phyloP scores from a whole-genome alignment of 2,888 invertebrate genomes.

The Zaprionus lineosus region DNA sequence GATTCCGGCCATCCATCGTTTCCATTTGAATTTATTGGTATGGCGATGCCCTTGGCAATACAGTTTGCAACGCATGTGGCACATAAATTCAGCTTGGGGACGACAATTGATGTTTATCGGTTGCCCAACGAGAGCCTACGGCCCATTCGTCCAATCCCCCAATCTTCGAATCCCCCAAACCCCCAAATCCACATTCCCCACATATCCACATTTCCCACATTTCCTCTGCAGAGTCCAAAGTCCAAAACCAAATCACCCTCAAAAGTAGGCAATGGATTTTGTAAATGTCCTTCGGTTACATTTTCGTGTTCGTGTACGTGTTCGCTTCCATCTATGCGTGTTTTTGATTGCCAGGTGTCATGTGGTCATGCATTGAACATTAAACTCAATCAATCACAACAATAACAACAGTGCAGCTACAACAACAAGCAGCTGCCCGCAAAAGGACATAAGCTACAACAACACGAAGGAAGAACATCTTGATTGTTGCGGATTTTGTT shows the following conservation, averaged over 20 bases:
- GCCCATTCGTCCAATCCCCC: no score
- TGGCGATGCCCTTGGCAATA: slow-evolving; percentile 20
- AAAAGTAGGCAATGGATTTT: slow-evolving; percentile 28
- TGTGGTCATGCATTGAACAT: slow-evolving; percentile 55
- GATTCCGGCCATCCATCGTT: slow-evolving; percentile 6
- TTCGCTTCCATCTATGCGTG: no score
- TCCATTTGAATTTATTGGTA: slow-evolving; percentile 61
- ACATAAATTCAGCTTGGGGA: slow-evolving; percentile 51
- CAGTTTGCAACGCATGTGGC: slow-evolving; percentile 36
- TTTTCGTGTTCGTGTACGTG: no score
- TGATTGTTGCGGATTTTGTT: slow-evolving; percentile 14
- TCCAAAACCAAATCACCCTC: no score
- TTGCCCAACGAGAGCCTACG: no score
- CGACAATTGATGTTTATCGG: slow-evolving; percentile 60
- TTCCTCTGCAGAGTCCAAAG: no score
- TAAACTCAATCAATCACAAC: slow-evolving; percentile 64
- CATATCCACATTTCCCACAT: no score
- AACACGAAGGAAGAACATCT: no score
- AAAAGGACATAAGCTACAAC: slow-evolving; percentile 12
- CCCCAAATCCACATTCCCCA: no score
- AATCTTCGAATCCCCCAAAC: no score
- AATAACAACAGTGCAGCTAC: slow-evolving; percentile 6
- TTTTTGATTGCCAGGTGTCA: slow-evolving; percentile 59
- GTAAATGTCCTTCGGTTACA: slow-evolving; percentile 12
- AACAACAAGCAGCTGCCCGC: not conserved